Evolutionary conservation across 64 coral and sea anemone species (phyloP).

Genomic region (Actinia equina): DNA sequence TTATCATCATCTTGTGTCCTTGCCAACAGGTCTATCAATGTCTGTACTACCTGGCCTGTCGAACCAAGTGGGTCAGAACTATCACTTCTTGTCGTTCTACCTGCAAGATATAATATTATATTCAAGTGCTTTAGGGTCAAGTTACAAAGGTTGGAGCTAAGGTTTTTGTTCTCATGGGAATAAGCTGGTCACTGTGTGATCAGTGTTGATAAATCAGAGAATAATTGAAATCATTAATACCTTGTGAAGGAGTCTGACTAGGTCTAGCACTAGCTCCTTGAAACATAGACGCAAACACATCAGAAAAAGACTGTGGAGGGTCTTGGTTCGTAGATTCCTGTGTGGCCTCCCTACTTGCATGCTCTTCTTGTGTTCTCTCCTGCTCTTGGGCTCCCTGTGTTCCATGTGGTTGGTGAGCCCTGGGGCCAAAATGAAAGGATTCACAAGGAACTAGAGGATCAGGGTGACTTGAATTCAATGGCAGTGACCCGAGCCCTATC

Average conservation of each 20-base stretch:
- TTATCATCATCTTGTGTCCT: neutral
- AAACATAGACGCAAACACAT: conserved; percentile 4
- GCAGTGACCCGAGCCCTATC: conserved; percentile 19
- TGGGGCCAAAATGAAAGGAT: conserved; percentile 98
- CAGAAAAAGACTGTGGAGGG: neutral
- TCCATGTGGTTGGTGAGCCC: conserved; percentile 26
- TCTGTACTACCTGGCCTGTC: neutral
- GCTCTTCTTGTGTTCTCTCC: neutral
- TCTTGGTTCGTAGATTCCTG: neutral
- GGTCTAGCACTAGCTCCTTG: neutral
- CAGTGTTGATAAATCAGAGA: too few species aligned
- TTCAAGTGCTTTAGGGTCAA: too few species aligned
- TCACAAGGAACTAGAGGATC: conserved; percentile 91
- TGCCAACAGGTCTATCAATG: neutral
- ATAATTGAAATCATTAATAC: neutral
- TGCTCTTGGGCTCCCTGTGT: conserved; percentile 14
- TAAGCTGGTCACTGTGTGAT: too few species aligned
- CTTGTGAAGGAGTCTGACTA: neutral
- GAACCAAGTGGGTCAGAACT: neutral
- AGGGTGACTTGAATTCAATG: conserved; percentile 57
- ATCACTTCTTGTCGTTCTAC: neutral
- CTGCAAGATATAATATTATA: neutral
- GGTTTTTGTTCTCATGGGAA: too few species aligned
- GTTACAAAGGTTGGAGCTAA: too few species aligned
- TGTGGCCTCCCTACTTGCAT: neutral